Evolutionary conservation across 2,888 invertebrate species (phyloP).

Genomic region (Melanostoma scalare): DNA sequence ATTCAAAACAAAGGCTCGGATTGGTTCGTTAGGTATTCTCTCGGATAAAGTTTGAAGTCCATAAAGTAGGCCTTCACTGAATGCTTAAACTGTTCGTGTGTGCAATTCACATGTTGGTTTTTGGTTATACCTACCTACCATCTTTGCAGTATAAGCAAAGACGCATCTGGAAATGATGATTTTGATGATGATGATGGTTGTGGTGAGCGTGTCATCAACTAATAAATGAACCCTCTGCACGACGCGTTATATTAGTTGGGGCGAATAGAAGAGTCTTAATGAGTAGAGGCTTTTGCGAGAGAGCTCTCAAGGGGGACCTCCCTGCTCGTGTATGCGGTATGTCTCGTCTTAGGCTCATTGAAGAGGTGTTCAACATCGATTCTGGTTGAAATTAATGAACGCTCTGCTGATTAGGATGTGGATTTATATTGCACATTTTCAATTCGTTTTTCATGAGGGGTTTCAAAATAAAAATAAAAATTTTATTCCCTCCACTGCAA

Average conservation of each 20-base stretch:
- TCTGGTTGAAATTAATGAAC: constrained; percentile 69
- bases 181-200: constrained; percentile 3
- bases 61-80: constrained; percentile 26
- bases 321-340: not conserved
- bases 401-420: constrained; percentile 67
- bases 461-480: constrained; percentile 42
- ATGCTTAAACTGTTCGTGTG: constrained; percentile 36
- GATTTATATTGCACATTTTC: constrained; percentile 56
- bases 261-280: constrained; percentile 18
- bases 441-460: constrained; percentile 36
- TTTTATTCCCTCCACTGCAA: constrained; percentile 8
- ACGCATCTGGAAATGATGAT: constrained; percentile 21
- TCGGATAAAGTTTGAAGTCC: not conserved
- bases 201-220: constrained; percentile 62
- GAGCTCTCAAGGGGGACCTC: constrained; percentile 11
- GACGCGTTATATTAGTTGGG: constrained; percentile 10
- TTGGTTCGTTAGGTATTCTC: constrained; percentile 26
- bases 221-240: constrained; percentile 62
- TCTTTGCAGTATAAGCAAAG: constrained; percentile 3
- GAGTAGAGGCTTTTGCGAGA: constrained; percentile 6
- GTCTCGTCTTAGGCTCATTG: not conserved
- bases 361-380: constrained; percentile 69
- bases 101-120: not conserved
- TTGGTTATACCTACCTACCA: not conserved
- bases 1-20: constrained; percentile 25